Evolutionary conservation across 2,888 invertebrate genomes (phyloP).

Genomic region (Nowickia ferox): DNA sequence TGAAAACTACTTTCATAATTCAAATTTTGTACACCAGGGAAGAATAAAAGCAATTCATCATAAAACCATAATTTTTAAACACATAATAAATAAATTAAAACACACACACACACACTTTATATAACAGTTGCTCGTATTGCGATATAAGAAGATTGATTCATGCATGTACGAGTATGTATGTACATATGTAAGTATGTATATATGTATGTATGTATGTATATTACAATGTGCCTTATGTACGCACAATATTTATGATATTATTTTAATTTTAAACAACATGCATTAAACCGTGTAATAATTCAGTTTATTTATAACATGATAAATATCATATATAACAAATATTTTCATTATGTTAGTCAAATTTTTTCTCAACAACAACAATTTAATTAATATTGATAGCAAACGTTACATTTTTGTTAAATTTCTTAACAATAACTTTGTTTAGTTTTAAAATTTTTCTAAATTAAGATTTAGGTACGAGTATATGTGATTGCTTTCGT

Average conservation of each 20-base stretch:
- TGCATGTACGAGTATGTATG: background rate
- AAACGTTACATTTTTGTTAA: too few species aligned
- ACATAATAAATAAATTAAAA: constrained; percentile 60
- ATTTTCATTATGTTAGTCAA: background rate
- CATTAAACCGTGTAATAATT: background rate
- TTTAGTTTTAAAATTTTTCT: background rate
- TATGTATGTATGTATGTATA: background rate
- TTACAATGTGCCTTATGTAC: background rate
- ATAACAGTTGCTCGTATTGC: constrained; percentile 26
- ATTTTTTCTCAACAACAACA: background rate
- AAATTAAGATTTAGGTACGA: constrained; percentile 32
- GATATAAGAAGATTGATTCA: background rate
- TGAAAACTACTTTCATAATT: constrained; percentile 8
- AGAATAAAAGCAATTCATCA: constrained; percentile 52
- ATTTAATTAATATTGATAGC: background rate
- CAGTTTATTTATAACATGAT: constrained; percentile 1
- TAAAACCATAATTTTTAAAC: constrained; percentile 56
- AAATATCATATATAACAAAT: constrained; percentile 4
- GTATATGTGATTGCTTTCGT: constrained; percentile 6
- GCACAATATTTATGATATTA: background rate
- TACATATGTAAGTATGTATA: background rate
- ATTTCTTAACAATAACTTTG: background rate
- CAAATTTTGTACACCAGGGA: background rate
- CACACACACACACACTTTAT: constrained; percentile 10
- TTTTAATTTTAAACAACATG: background rate